Evolutionary conservation across 2,888 invertebrate genomes (phyloP).

Genomic region (Amphimallon solstitiale): DNA sequence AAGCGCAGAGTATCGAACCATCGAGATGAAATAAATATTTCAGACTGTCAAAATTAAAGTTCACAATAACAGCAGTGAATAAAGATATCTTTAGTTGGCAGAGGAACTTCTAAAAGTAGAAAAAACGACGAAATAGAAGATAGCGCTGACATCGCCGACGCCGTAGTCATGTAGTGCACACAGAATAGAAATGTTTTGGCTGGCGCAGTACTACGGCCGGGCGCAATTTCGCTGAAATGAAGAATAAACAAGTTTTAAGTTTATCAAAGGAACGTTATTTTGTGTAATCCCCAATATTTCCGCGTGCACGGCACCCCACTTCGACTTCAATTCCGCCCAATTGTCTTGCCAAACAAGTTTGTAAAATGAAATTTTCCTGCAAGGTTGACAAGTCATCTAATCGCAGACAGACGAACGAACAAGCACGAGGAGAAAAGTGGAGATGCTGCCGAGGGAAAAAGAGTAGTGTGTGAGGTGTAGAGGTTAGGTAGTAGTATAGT

Average conservation of each 20-base stretch:
- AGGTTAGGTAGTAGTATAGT: not conserved
- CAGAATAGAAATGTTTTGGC: not conserved
- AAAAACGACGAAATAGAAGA: not conserved
- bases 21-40: not conserved
- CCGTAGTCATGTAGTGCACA: not conserved
- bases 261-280: conserved; percentile 58
- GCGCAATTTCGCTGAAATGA: conserved; percentile 50
- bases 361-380: conserved; percentile 69
- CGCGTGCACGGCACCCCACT: conserved; percentile 54
- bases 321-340: conserved; percentile 67
- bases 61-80: too few relatives aligned
- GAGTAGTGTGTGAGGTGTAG: conserved; percentile 7
- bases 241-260: conserved; percentile 57
- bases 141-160: not conserved
- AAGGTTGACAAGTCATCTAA: conserved; percentile 69
- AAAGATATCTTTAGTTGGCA: too few relatives aligned
- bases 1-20: too few relatives aligned
- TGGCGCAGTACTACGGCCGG: not conserved
- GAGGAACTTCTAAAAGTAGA: too few relatives aligned
- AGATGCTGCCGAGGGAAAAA: conserved; percentile 41
- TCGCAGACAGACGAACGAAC: conserved; percentile 59
- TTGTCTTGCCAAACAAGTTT: conserved; percentile 69
- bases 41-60: not conserved
- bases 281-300: conserved; percentile 56
- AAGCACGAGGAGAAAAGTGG: conserved; percentile 41